Percentiles rank a stretch among this genome's conserved stretches.
Evolutionary conservation across 2,888 invertebrate species (phyloP).

Genomic region (Apamea crenata): DNA sequence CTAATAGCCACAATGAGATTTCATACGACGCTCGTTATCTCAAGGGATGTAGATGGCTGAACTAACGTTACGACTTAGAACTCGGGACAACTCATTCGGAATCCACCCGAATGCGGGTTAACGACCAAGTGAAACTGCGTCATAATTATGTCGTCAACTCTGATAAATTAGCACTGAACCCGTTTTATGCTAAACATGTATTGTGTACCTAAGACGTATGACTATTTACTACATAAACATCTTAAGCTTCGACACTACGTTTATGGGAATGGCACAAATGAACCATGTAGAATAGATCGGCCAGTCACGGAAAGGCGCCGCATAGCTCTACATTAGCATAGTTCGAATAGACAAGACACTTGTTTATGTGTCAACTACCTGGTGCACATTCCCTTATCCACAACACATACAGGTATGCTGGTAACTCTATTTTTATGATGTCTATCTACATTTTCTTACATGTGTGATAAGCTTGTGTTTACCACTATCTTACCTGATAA

Average conservation of each 20-base stretch:
- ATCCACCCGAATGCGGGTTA: neutral
- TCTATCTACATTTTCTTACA: neutral
- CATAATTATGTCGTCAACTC: neutral
- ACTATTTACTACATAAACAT: neutral
- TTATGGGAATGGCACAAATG: slow-evolving; percentile 24
- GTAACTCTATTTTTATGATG: neutral
- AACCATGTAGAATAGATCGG: slow-evolving; percentile 28
- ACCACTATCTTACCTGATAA: neutral
- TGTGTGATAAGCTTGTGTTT: neutral
- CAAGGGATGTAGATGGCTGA: neutral
- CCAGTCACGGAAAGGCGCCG: slow-evolving; percentile 33
- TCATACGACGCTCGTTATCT: neutral
- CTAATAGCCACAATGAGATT: neutral
- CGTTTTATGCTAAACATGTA: neutral
- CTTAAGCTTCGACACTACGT: slow-evolving; percentile 4
- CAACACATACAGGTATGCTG: neutral
- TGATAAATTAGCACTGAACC: slow-evolving; percentile 7
- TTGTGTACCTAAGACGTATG: slow-evolving; percentile 2
- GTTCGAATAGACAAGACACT: slow-evolving; percentile 38
- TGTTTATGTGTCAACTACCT: slow-evolving; percentile 42
- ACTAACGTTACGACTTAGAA: neutral
- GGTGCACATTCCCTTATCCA: slow-evolving; percentile 35
- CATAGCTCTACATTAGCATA: slow-evolving; percentile 24
- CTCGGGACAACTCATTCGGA: slow-evolving; percentile 7
- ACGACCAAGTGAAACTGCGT: neutral